Evolutionary conservation across 2,888 invertebrate genomes (phyloP).

Genomic region (Apodemia mormo): DNA sequence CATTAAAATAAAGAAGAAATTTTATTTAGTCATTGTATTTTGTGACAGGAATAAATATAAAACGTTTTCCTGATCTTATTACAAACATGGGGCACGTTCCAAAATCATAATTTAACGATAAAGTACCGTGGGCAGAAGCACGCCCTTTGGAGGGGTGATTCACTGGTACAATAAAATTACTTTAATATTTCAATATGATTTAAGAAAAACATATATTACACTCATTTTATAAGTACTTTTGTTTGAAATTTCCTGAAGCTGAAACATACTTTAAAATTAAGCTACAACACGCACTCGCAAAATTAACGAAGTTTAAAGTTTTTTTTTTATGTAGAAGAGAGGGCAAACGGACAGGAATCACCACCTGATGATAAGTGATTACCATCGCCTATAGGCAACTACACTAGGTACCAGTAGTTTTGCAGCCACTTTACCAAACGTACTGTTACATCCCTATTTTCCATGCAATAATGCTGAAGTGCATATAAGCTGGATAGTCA

Average conservation of each 20-base stretch:
- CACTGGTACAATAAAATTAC: constrained; percentile 8
- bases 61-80: constrained; percentile 72
- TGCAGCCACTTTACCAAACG: no score
- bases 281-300: no score
- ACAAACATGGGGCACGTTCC: constrained; percentile 72
- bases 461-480: no score
- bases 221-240: not conserved
- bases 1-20: not conserved
- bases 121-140: constrained; percentile 59
- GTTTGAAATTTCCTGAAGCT: not conserved
- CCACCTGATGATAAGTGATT: no score
- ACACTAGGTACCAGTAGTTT: no score
- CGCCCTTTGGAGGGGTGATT: not conserved
- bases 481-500: no score
- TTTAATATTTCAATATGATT: constrained; percentile 8
- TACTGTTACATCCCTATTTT: no score
- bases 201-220: not conserved
- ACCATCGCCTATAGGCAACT: no score
- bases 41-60: constrained; percentile 64
- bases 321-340: no score
- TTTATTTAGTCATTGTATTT: constrained; percentile 55
- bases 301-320: no score
- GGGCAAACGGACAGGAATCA: no score
- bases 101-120: constrained; percentile 74
- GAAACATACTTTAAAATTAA: not conserved